Evolutionary conservation across 2,113 vertebrate species (phyloP), one percentile per base, ranked within the genome.

Genomic region (Toxostoma redivivum): DNA sequence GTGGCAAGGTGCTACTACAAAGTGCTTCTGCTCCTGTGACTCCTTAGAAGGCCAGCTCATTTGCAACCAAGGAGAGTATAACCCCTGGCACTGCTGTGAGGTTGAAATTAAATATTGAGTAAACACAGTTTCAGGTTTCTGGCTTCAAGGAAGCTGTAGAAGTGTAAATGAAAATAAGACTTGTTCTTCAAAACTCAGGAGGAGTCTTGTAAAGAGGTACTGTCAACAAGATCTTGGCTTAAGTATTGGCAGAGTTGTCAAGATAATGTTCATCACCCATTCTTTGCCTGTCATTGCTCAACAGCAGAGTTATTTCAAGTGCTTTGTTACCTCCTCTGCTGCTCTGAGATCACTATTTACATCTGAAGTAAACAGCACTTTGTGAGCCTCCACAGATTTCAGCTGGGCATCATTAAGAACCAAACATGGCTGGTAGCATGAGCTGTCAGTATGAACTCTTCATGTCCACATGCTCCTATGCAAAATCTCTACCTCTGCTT

Each of bases 331-430:
- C 27, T 92, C 35, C 31, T 11, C 38, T 56, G 42, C 31, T 80
- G 22, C 48, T 73, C 37, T 47, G 53, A 74, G 35, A 57, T 56
- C 50, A 44, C 45, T 69, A 50, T 62, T 91, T 69, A 72, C 76
- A 62, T 81, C 48, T 60, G 80, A 85, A 69, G 25, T 27, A 71
- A 84, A 73, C 6, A 80, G 33, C 56, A 35, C 15, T 90, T 83
- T 50, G 45, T 0, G 0, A 71, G 30, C n/a, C 60, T 85, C 53
- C 9, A 11, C 0, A 0, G 15, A 35, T 65, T 94, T 69, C 66
- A 61, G 0, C 35, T 17, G 37, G 40, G 9, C 17, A 25, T 74
- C 30, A 20, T n/a, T 64, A 48, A 81, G 81, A 76, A 12, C 9
- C 20, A 60, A 69, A 27, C 28, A 21, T 6, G 21, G 12, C 48